Base-by-base conservation (phyloP, 2,113 vertebrate genomes). In the Paramisgurnus dabryanus region DNA sequence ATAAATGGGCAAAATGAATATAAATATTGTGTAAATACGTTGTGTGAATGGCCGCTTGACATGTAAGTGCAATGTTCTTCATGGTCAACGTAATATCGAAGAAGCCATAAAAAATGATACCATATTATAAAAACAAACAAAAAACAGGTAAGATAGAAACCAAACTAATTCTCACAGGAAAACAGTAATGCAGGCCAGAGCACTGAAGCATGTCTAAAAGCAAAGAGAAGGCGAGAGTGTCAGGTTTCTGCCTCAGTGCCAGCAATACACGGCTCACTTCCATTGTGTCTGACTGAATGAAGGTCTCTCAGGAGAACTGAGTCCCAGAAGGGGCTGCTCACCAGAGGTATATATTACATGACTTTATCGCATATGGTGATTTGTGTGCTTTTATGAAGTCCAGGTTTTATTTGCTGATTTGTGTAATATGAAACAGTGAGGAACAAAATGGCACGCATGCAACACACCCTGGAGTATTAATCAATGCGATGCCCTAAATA, bases 171-270 rank as follows among this genome's bases (percentile, higher is more conserved):
- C n/a, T 45, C 8, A 27, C 18, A 58, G 3, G 55, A 58, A 18
- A 58, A 18, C 55, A 75, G 71, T 58, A 58, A 58, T n/a, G 22
- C 41, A 67, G 64, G 22, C 55, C 34, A 41, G 43, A 58, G 73
- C n/a, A 71, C 43, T 63, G 58, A 68, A 53, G 53, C 53, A 64
- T 78, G 45, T 67, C 61, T 50, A 55, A 69, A 57, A 53, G 9
- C 65, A n/a, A n/a, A 27, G 3, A 39, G 39, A 7, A 71, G 39
- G 18, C 18, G 50, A 8, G 55, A 75, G 81, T 78, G 34, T 66
- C 65, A 57, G 65, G 8, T 83, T 83, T 75, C 65, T 18, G 43
- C 67, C 64, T 74, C 55, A 39, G 60, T 83, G 69, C 81, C 49
- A 58, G 55, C 34, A 45, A 10, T 64, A 11, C 67, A 64, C 17